These are phyloP conservation scores for Drosophila anomalipes DNA, from an alignment of 2,888 invertebrate species.

Conservation along the genomic window DNA sequence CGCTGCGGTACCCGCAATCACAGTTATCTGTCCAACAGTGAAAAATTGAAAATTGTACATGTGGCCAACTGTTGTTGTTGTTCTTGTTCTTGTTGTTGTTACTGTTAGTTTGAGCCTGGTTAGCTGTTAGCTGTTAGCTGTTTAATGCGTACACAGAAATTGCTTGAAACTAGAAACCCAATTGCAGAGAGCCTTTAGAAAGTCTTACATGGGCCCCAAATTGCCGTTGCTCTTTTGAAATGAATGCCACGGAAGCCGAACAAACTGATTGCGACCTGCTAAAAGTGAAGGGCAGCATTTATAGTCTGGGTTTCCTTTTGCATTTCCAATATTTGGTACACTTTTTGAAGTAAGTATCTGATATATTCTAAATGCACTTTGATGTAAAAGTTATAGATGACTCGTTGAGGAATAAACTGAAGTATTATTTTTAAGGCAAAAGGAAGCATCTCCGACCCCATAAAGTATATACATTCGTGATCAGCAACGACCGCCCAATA, in stretches of 20 bases:
- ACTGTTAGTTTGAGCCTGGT: slow-evolving; percentile 17
- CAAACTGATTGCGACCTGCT: slow-evolving; percentile 26
- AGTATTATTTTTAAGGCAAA: not conserved
- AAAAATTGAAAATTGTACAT: slow-evolving; percentile 78
- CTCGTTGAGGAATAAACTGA: not conserved
- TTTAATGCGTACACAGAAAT: slow-evolving; percentile 43
- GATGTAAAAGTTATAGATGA: not conserved
- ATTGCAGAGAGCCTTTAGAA: slow-evolving; percentile 45
- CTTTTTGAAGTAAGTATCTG: not conserved
- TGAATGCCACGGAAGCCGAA: slow-evolving; percentile 51
- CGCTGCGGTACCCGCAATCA: slow-evolving; percentile 63
- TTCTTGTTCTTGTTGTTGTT: not conserved
- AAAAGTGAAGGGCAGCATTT: slow-evolving; percentile 26
- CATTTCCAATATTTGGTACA: not conserved
- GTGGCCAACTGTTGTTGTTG: slow-evolving; percentile 39
- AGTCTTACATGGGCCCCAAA: slow-evolving; percentile 39
- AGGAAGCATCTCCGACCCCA: no score
- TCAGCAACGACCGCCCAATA: not conserved
- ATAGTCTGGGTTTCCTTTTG: not conserved
- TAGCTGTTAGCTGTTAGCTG: slow-evolving; percentile 25
- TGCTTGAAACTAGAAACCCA: slow-evolving; percentile 27
- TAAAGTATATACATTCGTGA: not conserved
- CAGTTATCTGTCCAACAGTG: slow-evolving; percentile 79
- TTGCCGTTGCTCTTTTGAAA: slow-evolving; percentile 36
- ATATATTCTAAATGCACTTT: not conserved